Conservation (phyloP, 2,113 vertebrate genomes). For the Cynocephalus volans region DNA sequence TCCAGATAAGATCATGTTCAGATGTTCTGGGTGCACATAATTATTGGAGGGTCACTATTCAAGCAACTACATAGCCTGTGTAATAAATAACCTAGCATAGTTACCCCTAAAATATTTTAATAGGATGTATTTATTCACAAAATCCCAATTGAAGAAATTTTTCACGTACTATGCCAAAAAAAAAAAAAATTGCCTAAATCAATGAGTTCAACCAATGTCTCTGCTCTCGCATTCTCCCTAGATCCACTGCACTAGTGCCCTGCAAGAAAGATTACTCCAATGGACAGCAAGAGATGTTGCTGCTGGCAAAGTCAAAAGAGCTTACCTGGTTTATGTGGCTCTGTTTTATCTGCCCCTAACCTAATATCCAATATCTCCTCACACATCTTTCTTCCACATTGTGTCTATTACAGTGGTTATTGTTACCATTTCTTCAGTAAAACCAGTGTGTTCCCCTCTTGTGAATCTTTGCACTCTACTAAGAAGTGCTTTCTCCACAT, state of each 20-base stretch:
- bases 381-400: neutral
- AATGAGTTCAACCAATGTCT: accelerated
- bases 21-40: neutral
- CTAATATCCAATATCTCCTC: neutral
- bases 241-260: neutral
- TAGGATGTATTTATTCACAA: neutral
- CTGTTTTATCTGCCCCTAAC: neutral
- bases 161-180: neutral
- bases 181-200: neutral
- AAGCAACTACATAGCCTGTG: neutral
- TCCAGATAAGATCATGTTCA: neutral
- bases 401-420: neutral
- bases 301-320: neutral
- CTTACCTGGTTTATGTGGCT: neutral
- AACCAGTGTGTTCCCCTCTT: neutral
- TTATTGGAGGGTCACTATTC: neutral
- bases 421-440: neutral
- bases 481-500: neutral
- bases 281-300: neutral
- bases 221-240: neutral
- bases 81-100: neutral
- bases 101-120: neutral
- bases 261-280: neutral
- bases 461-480: neutral
- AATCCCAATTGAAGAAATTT: neutral